These are phyloP conservation scores for Polia nebulosa DNA, from an alignment of 2,888 invertebrate species.

Conservation along the genomic window DNA sequence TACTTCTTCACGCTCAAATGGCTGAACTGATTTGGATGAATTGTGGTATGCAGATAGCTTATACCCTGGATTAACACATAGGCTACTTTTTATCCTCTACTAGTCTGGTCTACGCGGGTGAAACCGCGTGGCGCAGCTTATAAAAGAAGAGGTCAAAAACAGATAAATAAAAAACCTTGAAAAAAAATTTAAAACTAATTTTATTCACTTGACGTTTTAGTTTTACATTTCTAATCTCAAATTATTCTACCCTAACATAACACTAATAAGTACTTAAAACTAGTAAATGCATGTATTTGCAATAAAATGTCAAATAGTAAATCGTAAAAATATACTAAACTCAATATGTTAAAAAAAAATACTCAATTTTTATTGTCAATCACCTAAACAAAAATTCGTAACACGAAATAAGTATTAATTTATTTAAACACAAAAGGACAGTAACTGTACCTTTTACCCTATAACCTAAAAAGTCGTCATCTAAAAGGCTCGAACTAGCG, in stretches of 20 bases:
- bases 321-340: neutral
- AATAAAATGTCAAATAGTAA: slow-evolving; percentile 25
- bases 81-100: neutral
- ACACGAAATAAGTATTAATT: neutral
- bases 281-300: slow-evolving; percentile 63
- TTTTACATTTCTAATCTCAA: slow-evolving; percentile 45
- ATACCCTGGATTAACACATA: no score
- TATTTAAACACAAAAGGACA: slow-evolving; percentile 16
- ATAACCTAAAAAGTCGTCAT: slow-evolving; percentile 70
- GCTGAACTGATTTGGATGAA: no score
- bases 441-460: slow-evolving; percentile 53
- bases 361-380: slow-evolving; percentile 1
- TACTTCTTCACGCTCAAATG: neutral
- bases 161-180: neutral
- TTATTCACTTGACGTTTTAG: slow-evolving; percentile 37
- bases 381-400: slow-evolving; percentile 10
- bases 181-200: slow-evolving; percentile 34
- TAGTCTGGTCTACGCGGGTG: neutral
- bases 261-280: slow-evolving; percentile 17
- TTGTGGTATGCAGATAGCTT: no score
- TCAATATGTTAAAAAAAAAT: neutral
- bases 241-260: slow-evolving; percentile 32
- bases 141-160: no score
- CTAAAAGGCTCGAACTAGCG: slow-evolving; percentile 72
- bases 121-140: no score